phyloP scores from a whole-genome alignment of 2,888 invertebrate genomes.

The Synergus itoensis region DNA sequence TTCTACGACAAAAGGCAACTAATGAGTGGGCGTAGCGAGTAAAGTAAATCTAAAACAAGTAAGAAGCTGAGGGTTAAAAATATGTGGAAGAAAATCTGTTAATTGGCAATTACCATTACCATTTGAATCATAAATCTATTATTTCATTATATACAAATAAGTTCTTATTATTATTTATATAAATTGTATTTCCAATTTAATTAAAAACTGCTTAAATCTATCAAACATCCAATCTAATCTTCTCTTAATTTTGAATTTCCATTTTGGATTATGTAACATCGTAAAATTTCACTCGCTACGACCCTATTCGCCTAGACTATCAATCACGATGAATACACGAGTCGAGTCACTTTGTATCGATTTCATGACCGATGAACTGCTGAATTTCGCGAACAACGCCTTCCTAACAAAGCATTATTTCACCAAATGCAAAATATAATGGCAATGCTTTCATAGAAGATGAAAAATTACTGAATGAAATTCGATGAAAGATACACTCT shows the following conservation, averaged over 20 bases:
- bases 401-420: background rate
- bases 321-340: background rate
- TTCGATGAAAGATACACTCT: background rate
- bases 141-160: background rate
- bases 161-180: background rate
- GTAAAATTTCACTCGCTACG: background rate
- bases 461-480: background rate
- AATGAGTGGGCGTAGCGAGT: background rate
- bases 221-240: background rate
- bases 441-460: background rate
- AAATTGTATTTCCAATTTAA: background rate
- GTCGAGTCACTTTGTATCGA: background rate
- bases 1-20: background rate
- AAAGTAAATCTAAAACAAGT: background rate
- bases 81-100: background rate
- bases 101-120: background rate
- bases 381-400: constrained; percentile 9
- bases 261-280: background rate
- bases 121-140: background rate
- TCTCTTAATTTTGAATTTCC: background rate
- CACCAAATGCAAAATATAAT: background rate
- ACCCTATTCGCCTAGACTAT: background rate
- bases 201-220: background rate
- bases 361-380: constrained; percentile 13
- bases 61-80: background rate